Conservation (phyloP, 2,113 vertebrate species). For the Coturnix japonica region DNA sequence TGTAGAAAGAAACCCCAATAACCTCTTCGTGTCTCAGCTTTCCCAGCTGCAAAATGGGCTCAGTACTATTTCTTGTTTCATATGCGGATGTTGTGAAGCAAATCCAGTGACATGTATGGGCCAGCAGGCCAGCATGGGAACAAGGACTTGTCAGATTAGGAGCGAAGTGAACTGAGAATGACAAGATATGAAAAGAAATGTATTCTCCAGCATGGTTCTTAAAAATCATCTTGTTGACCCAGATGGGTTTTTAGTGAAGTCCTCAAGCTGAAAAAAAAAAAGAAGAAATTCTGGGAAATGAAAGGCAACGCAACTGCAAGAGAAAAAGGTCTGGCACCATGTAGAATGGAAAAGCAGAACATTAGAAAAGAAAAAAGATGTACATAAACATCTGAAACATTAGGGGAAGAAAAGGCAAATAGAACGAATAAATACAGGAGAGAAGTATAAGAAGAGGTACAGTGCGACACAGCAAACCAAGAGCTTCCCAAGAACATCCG, state of each 20-base stretch:
- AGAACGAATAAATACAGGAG: neutral
- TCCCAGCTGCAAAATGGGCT: neutral
- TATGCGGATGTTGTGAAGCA: neutral
- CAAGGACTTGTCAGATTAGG: neutral
- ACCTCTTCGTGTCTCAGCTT: neutral
- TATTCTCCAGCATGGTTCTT: neutral
- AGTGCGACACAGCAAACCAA: neutral
- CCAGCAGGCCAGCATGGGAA: neutral
- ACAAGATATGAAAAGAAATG: neutral
- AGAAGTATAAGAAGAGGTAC: neutral
- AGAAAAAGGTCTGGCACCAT: neutral
- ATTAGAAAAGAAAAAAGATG: neutral
- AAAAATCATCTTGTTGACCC: neutral
- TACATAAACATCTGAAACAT: neutral
- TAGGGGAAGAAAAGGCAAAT: neutral
- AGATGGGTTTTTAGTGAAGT: neutral
- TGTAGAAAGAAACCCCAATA: neutral
- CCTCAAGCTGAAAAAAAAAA: neutral
- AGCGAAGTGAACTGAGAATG: neutral
- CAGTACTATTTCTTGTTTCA: neutral
- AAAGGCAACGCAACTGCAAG: neutral
- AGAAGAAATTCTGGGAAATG: neutral
- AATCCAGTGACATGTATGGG: neutral
- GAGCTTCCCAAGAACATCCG: neutral
- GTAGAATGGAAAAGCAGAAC: neutral